Evolutionary conservation across 2,797 vertebrate genomes (phyloP).

Genomic region (Hapalemur alaotrensis): DNA sequence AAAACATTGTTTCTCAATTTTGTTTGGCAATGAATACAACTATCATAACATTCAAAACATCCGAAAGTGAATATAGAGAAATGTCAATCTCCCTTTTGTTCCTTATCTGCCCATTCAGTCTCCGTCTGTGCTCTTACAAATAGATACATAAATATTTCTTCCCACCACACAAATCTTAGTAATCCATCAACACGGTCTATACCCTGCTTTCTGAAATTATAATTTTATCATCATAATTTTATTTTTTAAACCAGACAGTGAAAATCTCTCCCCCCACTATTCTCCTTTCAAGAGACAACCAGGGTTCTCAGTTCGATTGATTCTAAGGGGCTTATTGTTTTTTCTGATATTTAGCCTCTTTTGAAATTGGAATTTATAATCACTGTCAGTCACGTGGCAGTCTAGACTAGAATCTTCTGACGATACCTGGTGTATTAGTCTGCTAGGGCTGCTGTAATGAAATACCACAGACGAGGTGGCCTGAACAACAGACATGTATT

Average conservation of each 20-base stretch:
- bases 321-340: no score
- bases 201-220: background rate
- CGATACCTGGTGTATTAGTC: background rate
- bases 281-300: no score
- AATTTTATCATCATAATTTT: no score
- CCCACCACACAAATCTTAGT: background rate
- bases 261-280: no score
- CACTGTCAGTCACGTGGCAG: no score
- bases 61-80: background rate
- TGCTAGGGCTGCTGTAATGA: background rate
- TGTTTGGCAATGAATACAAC: background rate
- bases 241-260: no score
- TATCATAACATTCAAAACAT: background rate
- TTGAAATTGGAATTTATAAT: no score
- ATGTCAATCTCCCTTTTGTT: background rate
- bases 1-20: background rate
- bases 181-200: background rate
- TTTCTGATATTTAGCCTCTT: no score
- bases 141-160: background rate
- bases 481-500: background rate
- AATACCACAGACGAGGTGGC: background rate
- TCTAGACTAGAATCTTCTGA: no score
- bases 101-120: no score
- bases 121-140: no score
- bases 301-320: no score